These are phyloP conservation scores for Brachyopa scutellaris DNA, from an alignment of 2,888 invertebrate species.

Conservation along the genomic window DNA sequence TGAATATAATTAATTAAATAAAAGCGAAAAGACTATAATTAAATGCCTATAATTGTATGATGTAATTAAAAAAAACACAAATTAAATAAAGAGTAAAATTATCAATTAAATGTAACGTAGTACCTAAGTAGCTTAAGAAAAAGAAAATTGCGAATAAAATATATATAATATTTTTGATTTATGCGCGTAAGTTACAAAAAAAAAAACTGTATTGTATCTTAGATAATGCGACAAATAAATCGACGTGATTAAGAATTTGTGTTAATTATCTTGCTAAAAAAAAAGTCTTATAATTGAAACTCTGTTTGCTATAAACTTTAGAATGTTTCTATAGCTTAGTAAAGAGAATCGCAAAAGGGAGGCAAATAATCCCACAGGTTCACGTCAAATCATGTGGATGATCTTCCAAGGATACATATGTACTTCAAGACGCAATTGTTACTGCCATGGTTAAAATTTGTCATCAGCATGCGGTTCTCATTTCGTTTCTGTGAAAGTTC, in stretches of 20 bases:
- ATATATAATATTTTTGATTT: conserved; percentile 37
- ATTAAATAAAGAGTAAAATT: conserved; percentile 47
- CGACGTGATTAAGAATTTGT: conserved; percentile 36
- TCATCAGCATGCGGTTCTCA: neutral
- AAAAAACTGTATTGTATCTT: conserved; percentile 25
- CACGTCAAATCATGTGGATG: too few relatives aligned
- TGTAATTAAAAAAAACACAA: conserved; percentile 51
- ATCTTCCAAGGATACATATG: too few relatives aligned
- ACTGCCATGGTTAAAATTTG: conserved; percentile 36
- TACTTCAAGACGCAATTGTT: neutral
- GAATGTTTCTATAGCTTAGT: conserved; percentile 45
- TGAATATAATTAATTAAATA: conserved; percentile 15
- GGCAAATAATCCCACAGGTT: too few relatives aligned
- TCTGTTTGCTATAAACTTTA: conserved; percentile 18
- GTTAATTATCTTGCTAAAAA: conserved; percentile 21
- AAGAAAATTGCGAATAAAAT: conserved; percentile 18
- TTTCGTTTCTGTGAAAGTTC: conserved; percentile 11
- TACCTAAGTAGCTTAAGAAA: conserved; percentile 70
- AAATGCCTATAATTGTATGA: conserved; percentile 71
- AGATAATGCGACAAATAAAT: conserved; percentile 49
- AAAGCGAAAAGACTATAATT: conserved; percentile 72
- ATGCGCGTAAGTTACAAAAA: conserved; percentile 8
- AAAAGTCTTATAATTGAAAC: conserved; percentile 24
- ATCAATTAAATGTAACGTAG: conserved; percentile 73
- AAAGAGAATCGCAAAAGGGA: conserved; percentile 16